Evolutionary conservation across 2,888 invertebrate species (phyloP).

Genomic region (Pardosa pseudoannulata): DNA sequence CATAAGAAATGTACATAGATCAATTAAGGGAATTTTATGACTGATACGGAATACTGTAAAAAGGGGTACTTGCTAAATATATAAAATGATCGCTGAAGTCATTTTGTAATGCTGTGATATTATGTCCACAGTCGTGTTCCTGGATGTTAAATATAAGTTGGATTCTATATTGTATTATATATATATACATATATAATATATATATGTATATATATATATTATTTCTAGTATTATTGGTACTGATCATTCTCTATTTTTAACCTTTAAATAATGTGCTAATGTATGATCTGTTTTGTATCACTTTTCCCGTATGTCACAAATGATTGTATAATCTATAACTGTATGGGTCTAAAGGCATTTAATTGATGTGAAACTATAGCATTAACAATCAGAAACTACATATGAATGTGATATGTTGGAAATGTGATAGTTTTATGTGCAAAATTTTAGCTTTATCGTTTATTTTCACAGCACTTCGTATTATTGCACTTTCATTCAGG

Average conservation of each 20-base stretch:
- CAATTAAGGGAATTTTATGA: conserved; percentile 36
- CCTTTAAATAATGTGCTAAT: no score
- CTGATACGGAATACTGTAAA: conserved; percentile 44
- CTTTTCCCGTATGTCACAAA: no score
- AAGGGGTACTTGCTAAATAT: conserved; percentile 48
- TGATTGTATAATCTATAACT: no score
- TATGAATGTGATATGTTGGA: neutral
- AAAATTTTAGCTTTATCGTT: neutral
- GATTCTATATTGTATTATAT: neutral
- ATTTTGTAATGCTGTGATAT: conserved; percentile 69
- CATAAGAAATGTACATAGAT: conserved; percentile 59
- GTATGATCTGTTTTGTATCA: no score
- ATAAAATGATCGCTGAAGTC: conserved; percentile 50
- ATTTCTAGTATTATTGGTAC: no score
- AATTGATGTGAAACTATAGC: no score
- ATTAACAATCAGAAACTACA: no score
- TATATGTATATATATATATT: no score
- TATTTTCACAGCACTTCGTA: neutral
- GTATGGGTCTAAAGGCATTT: no score
- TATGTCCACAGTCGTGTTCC: conserved; percentile 68
- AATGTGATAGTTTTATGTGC: neutral
- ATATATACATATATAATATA: no score
- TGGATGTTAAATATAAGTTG: conserved; percentile 36
- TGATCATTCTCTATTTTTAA: no score
- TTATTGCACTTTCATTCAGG: neutral